Conservation (phyloP, 2,113 vertebrate species). For the Cervus canadensis region DNA sequence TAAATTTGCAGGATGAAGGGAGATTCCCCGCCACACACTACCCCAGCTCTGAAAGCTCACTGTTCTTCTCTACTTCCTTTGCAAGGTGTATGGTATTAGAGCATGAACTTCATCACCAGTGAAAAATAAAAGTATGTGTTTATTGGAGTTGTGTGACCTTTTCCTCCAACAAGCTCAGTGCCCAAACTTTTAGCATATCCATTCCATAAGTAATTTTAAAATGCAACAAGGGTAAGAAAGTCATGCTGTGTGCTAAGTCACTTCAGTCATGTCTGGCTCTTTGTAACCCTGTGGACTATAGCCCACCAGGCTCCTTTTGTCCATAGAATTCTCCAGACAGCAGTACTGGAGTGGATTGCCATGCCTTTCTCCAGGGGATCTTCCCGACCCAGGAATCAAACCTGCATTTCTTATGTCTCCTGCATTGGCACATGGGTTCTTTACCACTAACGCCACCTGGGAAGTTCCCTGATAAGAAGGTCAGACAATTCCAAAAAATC, state of each 20-base stretch:
- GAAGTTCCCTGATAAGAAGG: conserved; percentile 21
- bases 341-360: not conserved
- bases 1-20: not conserved
- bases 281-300: not conserved
- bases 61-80: not conserved
- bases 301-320: not conserved
- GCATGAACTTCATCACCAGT: not conserved
- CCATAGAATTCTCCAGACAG: not conserved
- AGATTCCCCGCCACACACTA: not conserved
- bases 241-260: not conserved
- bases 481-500: conserved; percentile 31
- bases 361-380: not conserved
- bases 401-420: not conserved
- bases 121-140: conserved; percentile 22
- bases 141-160: conserved; percentile 60
- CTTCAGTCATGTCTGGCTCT: not conserved
- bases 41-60: not conserved
- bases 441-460: not conserved
- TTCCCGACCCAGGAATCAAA: not conserved
- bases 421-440: not conserved
- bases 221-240: not conserved
- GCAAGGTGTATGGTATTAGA: not conserved
- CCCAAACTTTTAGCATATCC: conserved; percentile 19
- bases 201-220: conserved; percentile 54
- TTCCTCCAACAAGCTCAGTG: conserved; percentile 43